These are phyloP conservation scores for Tipula vernalis DNA, from an alignment of 2,888 invertebrate genomes.

Conservation along the genomic window DNA sequence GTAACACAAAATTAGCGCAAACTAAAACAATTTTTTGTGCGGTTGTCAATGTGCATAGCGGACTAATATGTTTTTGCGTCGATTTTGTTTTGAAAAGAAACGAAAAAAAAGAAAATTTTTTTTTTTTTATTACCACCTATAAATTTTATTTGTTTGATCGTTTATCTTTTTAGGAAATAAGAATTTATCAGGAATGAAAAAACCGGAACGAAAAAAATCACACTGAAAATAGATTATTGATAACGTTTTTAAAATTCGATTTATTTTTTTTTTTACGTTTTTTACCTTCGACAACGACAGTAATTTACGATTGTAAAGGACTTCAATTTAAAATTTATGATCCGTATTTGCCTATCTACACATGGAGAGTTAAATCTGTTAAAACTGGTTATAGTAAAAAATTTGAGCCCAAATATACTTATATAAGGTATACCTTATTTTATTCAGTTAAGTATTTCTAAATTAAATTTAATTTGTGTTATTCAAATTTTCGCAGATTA, in stretches of 20 bases:
- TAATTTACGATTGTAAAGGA: not conserved
- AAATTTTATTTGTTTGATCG: not conserved
- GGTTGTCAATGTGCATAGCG: not conserved
- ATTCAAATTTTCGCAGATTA: too few relatives aligned
- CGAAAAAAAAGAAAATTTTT: not conserved
- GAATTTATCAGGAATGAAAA: not conserved
- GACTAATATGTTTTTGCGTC: not conserved
- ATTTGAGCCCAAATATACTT: not conserved
- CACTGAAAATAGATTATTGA: not conserved
- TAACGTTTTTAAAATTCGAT: not conserved
- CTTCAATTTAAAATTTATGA: not conserved
- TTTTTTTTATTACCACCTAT: not conserved
- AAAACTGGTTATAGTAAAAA: not conserved
- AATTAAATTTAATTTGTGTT: too few relatives aligned
- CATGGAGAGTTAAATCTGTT: not conserved
- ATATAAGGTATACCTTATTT: not conserved
- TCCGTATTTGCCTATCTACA: not conserved
- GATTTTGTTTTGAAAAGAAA: not conserved
- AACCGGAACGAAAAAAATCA: not conserved
- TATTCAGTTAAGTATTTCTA: too few relatives aligned
- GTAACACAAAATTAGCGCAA: not conserved
- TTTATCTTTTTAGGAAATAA: not conserved
- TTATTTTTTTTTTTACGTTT: not conserved
- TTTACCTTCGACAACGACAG: not conserved
- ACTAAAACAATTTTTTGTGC: not conserved